Percentiles rank a stretch among this genome's conserved stretches.
phyloP scores from a whole-genome alignment of 1,140 invertebrate genomes.

The Propsilocerus akamusi region DNA sequence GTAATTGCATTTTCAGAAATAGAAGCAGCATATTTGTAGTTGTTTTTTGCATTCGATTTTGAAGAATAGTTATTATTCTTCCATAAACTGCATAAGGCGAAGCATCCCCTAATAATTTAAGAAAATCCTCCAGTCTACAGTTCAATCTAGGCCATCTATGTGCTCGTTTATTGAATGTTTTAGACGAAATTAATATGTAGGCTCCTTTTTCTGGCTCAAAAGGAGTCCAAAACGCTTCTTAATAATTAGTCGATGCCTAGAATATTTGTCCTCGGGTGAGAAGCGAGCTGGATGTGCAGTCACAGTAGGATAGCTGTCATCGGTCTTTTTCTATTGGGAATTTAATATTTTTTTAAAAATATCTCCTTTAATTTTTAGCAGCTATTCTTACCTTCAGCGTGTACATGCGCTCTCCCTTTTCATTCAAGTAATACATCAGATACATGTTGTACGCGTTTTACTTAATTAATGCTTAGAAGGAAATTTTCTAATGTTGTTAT shows the following conservation, averaged over 20 bases:
- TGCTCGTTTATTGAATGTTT: neutral
- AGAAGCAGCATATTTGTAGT: too few species aligned
- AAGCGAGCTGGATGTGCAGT: constrained; percentile 90
- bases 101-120: too few species aligned
- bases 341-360: neutral
- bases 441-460: too few species aligned
- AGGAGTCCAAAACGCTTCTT: constrained; percentile 82
- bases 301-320: constrained; percentile 54
- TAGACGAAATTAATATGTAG: constrained; percentile 31
- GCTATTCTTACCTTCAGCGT: constrained; percentile 40
- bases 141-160: neutral
- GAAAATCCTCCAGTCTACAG: neutral
- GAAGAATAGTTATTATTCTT: too few species aligned
- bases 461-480: too few species aligned
- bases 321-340: constrained; percentile 46
- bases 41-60: too few species aligned
- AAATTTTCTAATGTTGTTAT: too few species aligned
- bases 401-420: constrained; percentile 47
- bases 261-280: constrained; percentile 91
- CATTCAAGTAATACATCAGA: constrained; percentile 53
- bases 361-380: constrained; percentile 6
- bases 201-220: constrained; percentile 66
- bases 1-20: too few species aligned
- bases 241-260: constrained; percentile 69
- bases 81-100: too few species aligned